Evolutionary conservation across 2,797 vertebrate species (phyloP).

Genomic region (Odontamblyopus lacepedii): DNA sequence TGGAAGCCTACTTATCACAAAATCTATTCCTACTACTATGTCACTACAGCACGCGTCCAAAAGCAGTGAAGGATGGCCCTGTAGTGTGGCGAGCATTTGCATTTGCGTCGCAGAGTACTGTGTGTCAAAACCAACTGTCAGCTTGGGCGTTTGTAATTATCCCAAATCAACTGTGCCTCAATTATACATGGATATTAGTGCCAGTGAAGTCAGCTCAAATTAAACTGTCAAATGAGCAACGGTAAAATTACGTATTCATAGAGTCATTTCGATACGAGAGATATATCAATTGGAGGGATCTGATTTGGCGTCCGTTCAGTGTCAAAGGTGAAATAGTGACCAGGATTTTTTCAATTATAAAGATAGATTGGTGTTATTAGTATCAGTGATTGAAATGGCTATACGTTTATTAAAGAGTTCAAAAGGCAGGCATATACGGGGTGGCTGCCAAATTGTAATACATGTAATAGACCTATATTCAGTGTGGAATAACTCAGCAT

Average conservation of each 20-base stretch:
- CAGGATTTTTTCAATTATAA: slow-evolving; percentile 3
- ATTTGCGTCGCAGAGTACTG: slow-evolving; percentile 18
- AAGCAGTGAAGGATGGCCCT: slow-evolving; percentile 7
- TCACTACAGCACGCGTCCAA: slow-evolving; percentile 13
- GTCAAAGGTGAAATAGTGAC: background rate
- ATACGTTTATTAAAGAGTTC: slow-evolving; percentile 21
- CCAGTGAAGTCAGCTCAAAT: slow-evolving; percentile 11
- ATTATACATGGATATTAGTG: slow-evolving; percentile 16
- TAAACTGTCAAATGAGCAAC: slow-evolving; percentile 11
- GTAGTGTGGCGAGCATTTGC: slow-evolving; percentile 18
- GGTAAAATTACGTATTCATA: background rate
- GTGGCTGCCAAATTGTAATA: slow-evolving; percentile 19
- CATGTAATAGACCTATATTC: background rate
- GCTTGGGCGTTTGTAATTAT: slow-evolving; percentile 28
- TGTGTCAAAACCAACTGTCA: slow-evolving; percentile 15
- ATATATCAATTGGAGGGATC: background rate
- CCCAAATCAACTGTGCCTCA: background rate
- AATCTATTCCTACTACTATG: slow-evolving; percentile 27
- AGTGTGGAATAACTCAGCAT: background rate
- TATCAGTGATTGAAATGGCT: background rate
- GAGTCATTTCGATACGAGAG: background rate
- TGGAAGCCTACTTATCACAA: slow-evolving; percentile 31
- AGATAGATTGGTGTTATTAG: slow-evolving; percentile 2
- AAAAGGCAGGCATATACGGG: slow-evolving; percentile 23
- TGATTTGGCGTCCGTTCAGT: background rate